These are phyloP conservation scores for Cotesia congregata DNA, from an alignment of 2,888 invertebrate species.

Conservation along the genomic window DNA sequence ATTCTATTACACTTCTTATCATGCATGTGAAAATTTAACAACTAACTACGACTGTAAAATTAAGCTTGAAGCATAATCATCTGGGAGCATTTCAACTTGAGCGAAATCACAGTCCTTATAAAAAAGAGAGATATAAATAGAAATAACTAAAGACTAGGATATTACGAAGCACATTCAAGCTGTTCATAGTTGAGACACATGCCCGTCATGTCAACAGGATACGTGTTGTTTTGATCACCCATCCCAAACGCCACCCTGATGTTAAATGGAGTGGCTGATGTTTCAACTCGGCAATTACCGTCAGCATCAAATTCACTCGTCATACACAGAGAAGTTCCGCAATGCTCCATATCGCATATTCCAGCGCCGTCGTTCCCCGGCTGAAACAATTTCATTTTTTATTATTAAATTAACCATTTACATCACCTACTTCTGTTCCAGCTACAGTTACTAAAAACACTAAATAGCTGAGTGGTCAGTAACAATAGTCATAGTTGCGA, in stretches of 20 bases:
- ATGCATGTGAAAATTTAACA: too few relatives aligned
- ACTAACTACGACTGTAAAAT: too few relatives aligned
- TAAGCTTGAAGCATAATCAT: too few relatives aligned
- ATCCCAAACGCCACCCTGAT: constrained; percentile 85
- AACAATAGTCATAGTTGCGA: too few relatives aligned
- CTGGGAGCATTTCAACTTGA: too few relatives aligned
- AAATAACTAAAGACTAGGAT: background rate
- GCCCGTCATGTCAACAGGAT: constrained; percentile 86
- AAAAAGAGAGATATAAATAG: background rate
- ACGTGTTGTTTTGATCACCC: constrained; percentile 75
- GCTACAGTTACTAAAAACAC: too few relatives aligned
- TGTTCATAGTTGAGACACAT: constrained; percentile 84
- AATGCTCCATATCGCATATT: constrained; percentile 84
- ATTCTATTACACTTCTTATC: too few relatives aligned
- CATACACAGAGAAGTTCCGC: constrained; percentile 81
- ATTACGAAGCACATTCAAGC: constrained; percentile 75
- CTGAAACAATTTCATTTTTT: constrained; percentile 64
- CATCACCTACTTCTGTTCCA: background rate
- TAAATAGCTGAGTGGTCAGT: too few relatives aligned
- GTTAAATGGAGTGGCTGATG: constrained; percentile 82
- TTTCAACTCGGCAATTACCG: constrained; percentile 78
- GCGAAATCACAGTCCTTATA: too few relatives aligned
- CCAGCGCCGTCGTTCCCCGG: constrained; percentile 75
- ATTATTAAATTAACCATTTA: constrained; percentile 2
- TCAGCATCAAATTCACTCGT: constrained; percentile 69